phyloP scores from a whole-genome alignment of 2,888 invertebrate genomes.

The Seira musarum region DNA sequence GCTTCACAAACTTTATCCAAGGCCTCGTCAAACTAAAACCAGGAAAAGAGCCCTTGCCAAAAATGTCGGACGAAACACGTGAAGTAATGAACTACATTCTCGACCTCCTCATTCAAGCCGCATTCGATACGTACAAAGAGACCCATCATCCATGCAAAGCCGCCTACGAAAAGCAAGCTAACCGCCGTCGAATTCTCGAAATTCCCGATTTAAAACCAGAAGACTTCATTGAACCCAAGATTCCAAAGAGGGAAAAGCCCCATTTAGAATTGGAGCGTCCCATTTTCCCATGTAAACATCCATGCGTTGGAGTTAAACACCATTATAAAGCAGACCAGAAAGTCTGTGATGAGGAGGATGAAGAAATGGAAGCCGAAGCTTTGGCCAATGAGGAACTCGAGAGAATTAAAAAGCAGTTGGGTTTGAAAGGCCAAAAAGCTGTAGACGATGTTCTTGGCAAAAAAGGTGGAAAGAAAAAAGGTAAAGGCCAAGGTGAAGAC shows the following conservation, averaged over 20 bases:
- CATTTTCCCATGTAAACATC: neutral
- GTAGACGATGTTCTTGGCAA: neutral
- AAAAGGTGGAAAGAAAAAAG: neutral
- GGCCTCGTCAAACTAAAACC: slow-evolving; percentile 37
- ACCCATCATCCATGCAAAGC: slow-evolving; percentile 2
- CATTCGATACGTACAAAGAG: slow-evolving; percentile 35
- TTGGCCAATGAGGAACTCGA: neutral
- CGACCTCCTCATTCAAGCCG: slow-evolving; percentile 31
- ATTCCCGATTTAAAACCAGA: neutral
- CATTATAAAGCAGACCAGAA: neutral
- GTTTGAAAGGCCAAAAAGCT: neutral
- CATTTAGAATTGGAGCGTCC: slow-evolving; percentile 12
- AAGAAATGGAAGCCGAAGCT: neutral
- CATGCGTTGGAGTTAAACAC: neutral
- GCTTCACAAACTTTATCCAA: slow-evolving; percentile 40
- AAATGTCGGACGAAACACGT: slow-evolving; percentile 42
- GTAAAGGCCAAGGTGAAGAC: neutral
- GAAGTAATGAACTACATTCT: slow-evolving; percentile 50
- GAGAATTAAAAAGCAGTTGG: neutral
- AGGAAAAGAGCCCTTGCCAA: neutral
- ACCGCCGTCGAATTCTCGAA: slow-evolving; percentile 35
- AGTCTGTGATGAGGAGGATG: neutral
- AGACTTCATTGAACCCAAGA: slow-evolving; percentile 19
- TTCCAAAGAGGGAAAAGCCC: slow-evolving; percentile 15
- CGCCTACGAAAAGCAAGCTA: slow-evolving; percentile 18